Evolutionary conservation across 2,797 vertebrate genomes (phyloP).

Genomic region (Iguana delicatissima): DNA sequence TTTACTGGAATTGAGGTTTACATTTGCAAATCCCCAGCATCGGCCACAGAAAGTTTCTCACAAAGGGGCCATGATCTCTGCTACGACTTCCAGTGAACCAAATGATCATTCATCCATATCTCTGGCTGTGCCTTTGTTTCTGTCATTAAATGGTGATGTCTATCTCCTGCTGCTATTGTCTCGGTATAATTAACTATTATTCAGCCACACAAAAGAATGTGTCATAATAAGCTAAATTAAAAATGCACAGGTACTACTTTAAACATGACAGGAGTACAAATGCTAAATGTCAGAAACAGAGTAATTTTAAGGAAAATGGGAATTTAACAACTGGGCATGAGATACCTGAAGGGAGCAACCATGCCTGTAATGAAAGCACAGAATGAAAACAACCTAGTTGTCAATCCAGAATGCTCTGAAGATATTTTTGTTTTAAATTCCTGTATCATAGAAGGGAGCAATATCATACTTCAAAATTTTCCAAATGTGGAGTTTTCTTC

Average conservation of each 20-base stretch:
- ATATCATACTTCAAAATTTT: not conserved
- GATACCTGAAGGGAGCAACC: not conserved
- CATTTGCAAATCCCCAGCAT: not conserved
- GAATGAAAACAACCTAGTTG: not conserved
- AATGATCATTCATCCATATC: slow-evolving; percentile 17
- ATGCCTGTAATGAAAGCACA: not conserved
- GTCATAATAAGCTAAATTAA: slow-evolving; percentile 26
- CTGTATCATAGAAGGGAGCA: not conserved
- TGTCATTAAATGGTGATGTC: not conserved
- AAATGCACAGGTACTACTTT: not conserved
- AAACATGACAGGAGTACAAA: not conserved
- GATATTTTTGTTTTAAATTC: not conserved
- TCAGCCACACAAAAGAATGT: not conserved
- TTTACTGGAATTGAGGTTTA: not conserved
- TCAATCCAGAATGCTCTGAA: not conserved
- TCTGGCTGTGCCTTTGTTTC: not conserved
- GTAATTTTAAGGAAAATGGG: not conserved
- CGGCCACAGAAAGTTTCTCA: not conserved
- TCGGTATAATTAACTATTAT: slow-evolving; percentile 13
- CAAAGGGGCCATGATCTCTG: not conserved
- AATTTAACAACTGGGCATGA: not conserved
- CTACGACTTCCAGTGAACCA: not conserved
- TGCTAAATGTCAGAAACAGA: not conserved
- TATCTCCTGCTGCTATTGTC: not conserved
- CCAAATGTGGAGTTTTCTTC: not conserved